Percentiles rank a stretch among this genome's conserved stretches.
Evolutionary conservation across 2,888 invertebrate species (phyloP).

Genomic region (Elegia similella): DNA sequence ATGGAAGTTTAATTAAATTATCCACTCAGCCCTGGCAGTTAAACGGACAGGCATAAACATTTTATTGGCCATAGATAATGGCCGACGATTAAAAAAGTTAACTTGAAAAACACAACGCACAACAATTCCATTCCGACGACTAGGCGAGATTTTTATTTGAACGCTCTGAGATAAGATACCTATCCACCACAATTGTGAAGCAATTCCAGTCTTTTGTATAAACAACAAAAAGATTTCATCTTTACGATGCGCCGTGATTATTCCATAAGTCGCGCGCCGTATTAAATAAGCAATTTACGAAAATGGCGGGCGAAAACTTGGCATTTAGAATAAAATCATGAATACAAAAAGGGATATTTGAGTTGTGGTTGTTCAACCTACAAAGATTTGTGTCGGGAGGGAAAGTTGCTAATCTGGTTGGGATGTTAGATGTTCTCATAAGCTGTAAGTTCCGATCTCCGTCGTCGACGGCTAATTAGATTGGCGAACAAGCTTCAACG

Average conservation of each 20-base stretch:
- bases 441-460: constrained; percentile 60
- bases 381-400: constrained; percentile 22
- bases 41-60: constrained; percentile 5
- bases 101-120: constrained; percentile 14
- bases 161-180: constrained; percentile 39
- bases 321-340: constrained; percentile 13
- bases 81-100: constrained; percentile 17
- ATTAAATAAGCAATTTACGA: constrained; percentile 46
- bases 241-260: constrained; percentile 45
- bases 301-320: constrained; percentile 28
- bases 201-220: constrained; percentile 50
- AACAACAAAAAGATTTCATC: constrained; percentile 58
- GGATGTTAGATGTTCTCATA: constrained; percentile 47
- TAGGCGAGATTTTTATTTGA: constrained; percentile 36
- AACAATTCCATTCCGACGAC: constrained; percentile 34
- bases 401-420: constrained; percentile 64
- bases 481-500: constrained; percentile 47
- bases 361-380: not conserved
- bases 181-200: constrained; percentile 42
- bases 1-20: constrained; percentile 24
- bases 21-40: constrained; percentile 11
- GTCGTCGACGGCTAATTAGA: constrained; percentile 62
- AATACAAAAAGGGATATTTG: constrained; percentile 6
- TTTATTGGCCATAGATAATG: constrained; percentile 14
- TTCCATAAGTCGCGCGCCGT: constrained; percentile 41